Evolutionary conservation across 2,888 invertebrate genomes (phyloP).

Genomic region (Ryuthela nishihirai): DNA sequence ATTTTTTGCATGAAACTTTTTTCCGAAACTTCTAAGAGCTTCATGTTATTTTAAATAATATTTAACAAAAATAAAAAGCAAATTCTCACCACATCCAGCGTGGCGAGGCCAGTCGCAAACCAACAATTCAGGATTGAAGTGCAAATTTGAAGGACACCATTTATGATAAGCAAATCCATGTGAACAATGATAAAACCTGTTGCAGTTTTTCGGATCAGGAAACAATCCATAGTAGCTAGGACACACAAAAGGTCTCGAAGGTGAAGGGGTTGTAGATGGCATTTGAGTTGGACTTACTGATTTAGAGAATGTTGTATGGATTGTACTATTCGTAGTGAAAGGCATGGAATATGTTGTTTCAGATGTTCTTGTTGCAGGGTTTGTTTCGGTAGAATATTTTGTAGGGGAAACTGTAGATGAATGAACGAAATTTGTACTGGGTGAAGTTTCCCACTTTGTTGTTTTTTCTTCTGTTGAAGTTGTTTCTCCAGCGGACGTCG

Average conservation of each 20-base stretch:
- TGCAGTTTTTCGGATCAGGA: constrained; percentile 21
- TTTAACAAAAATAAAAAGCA: too few species aligned
- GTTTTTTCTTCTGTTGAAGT: neutral
- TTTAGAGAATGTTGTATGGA: neutral
- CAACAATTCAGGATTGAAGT: constrained; percentile 18
- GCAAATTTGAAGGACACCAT: constrained; percentile 19
- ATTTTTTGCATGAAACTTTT: too few species aligned
- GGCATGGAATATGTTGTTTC: neutral
- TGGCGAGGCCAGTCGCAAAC: constrained; percentile 31
- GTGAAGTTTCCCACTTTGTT: neutral
- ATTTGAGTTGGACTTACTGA: neutral
- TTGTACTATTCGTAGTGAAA: neutral
- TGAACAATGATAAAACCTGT: constrained; percentile 24
- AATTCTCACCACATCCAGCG: constrained; percentile 27
- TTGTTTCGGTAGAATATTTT: neutral
- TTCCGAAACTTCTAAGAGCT: too few species aligned
- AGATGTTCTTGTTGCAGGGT: neutral
- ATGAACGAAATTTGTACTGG: too few species aligned
- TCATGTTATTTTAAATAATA: too few species aligned
- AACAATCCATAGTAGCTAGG: constrained; percentile 21
- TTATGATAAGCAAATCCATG: constrained; percentile 18
- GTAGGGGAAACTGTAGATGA: neutral
- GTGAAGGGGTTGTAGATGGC: neutral
- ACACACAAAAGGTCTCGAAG: neutral
- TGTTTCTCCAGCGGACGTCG: neutral